phyloP scores from a whole-genome alignment of 2,888 invertebrate genomes.

The Operophtera brumata region DNA sequence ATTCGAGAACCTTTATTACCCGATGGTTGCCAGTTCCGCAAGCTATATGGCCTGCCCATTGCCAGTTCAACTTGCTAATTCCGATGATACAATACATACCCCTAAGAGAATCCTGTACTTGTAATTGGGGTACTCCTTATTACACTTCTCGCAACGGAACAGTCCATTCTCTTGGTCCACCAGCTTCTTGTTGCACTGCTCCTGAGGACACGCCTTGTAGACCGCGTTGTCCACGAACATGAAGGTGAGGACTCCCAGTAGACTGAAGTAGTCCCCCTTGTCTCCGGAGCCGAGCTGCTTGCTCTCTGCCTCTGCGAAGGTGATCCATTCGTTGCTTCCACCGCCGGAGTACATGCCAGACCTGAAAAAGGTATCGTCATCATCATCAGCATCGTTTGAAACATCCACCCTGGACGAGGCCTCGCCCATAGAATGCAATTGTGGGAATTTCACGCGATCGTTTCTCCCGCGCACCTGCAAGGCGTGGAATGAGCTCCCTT shows the following conservation, averaged over 20 bases:
- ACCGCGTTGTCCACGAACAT: conserved; percentile 90
- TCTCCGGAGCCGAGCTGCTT: conserved; percentile 87
- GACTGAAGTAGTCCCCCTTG: conserved; percentile 90
- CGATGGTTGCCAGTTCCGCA: no score
- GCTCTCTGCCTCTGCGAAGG: conserved; percentile 86
- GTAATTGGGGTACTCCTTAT: conserved; percentile 89
- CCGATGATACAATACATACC: conserved; percentile 74
- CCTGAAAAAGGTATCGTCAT: conserved; percentile 49
- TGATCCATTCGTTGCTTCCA: conserved; percentile 85
- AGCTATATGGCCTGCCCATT: no score
- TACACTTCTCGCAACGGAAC: conserved; percentile 97
- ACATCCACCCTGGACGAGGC: no score
- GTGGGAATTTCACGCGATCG: no score
- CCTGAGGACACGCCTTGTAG: conserved; percentile 94
- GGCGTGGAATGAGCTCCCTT: no score
- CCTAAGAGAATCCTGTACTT: conserved; percentile 91
- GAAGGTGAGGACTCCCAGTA: conserved; percentile 88
- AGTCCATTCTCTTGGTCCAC: conserved; percentile 92
- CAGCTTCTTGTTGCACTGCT: conserved; percentile 97
- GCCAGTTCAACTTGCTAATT: no score
- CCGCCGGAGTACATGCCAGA: conserved; percentile 70
- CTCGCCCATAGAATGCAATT: no score
- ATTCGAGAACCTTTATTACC: no score
- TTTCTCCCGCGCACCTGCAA: no score
- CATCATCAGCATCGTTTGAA: no score